A percentile compares a stretch with the other conserved stretches of the same genome.
These are phyloP conservation scores for Zaprionus lachaisei DNA, from an alignment of 1,140 invertebrate species.

Conservation along the genomic window DNA sequence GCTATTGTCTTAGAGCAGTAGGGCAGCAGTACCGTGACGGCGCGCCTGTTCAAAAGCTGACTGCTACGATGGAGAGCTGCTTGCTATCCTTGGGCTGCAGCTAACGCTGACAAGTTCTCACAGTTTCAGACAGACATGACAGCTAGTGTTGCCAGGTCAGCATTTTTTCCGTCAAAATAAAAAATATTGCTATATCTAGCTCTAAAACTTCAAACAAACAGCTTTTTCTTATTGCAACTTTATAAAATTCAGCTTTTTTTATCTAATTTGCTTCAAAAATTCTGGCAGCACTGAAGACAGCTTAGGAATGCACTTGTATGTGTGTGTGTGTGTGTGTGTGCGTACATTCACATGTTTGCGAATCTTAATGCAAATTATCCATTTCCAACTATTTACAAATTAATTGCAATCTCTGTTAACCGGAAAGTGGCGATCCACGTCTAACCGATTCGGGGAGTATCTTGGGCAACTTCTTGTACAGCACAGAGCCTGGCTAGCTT, in stretches of 20 bases:
- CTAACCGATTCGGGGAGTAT: neutral
- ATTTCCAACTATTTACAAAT: constrained; percentile 14
- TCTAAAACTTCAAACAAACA: too few relatives aligned
- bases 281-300: neutral
- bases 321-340: constrained; percentile 3
- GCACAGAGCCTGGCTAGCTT: neutral
- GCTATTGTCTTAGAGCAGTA: constrained; percentile 41
- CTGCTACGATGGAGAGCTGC: constrained; percentile 45
- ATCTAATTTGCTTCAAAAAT: too few relatives aligned
- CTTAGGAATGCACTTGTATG: neutral
- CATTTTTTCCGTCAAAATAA: too few relatives aligned
- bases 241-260: too few relatives aligned
- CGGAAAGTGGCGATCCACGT: neutral
- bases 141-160: neutral
- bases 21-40: constrained; percentile 64
- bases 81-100: neutral
- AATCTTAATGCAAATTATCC: constrained; percentile 10
- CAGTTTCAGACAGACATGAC: neutral
- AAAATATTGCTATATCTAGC: too few relatives aligned
- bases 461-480: constrained; percentile 16
- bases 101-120: constrained; percentile 2
- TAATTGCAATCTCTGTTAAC: constrained; percentile 35
- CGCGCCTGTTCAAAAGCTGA: constrained; percentile 55
- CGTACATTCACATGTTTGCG: neutral
- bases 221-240: too few relatives aligned